Percentiles rank a stretch among this genome's conserved stretches.
phyloP scores from a whole-genome alignment of 2,888 invertebrate species.

The Venusia cambrica region DNA sequence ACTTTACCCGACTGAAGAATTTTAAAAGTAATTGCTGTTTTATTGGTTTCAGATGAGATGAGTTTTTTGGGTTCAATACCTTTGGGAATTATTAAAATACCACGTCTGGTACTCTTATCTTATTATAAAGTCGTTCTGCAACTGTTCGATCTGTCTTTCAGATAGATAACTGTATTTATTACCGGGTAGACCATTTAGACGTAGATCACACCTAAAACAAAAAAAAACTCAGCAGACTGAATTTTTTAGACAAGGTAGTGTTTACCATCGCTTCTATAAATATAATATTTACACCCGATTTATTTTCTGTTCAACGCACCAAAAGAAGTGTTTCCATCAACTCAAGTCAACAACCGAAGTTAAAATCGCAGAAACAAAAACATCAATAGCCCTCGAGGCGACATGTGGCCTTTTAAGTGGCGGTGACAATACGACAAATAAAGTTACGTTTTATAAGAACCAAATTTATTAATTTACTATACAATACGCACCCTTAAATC shows the following conservation, averaged over 20 bases:
- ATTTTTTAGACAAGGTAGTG: too few relatives aligned
- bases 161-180: too few relatives aligned
- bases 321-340: constrained; percentile 4
- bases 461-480: constrained; percentile 58
- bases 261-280: too few relatives aligned
- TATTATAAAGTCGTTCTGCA: too few relatives aligned
- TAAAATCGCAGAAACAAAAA: constrained; percentile 55
- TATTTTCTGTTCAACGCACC: too few relatives aligned
- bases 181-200: too few relatives aligned
- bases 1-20: constrained; percentile 45
- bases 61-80: constrained; percentile 3
- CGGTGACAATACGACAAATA: constrained; percentile 79
- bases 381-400: constrained; percentile 69
- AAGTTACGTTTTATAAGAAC: constrained; percentile 70
- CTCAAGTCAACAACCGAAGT: constrained; percentile 40
- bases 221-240: too few relatives aligned
- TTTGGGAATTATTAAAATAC: constrained; percentile 3
- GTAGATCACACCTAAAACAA: too few relatives aligned
- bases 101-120: too few relatives aligned
- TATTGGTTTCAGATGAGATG: constrained; percentile 35
- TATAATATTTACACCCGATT: too few relatives aligned
- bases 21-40: constrained; percentile 58
- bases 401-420: constrained; percentile 79
- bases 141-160: too few relatives aligned
- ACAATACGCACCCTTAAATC: constrained; percentile 38